Evolutionary conservation across 35 echinoderm and acorn worm species (phyloP).

Genomic region (Apostichopus californicus): DNA sequence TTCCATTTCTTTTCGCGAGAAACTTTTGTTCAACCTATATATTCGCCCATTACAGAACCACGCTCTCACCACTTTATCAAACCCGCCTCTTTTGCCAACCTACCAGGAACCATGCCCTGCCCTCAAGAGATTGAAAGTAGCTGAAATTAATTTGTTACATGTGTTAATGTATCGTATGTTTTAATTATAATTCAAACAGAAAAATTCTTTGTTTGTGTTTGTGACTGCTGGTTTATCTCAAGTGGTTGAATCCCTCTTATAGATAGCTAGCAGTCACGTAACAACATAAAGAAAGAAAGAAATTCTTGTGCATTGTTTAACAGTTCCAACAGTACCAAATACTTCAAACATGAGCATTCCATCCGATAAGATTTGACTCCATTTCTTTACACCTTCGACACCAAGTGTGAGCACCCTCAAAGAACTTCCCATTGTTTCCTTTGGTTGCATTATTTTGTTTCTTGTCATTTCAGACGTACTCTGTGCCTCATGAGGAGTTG

Average conservation of each 20-base stretch:
- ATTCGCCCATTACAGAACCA: no score
- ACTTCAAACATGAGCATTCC: constrained; percentile 49
- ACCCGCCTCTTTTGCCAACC: no score
- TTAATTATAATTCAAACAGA: neutral
- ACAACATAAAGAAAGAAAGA: no score
- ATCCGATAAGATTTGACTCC: constrained; percentile 50
- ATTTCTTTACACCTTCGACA: constrained; percentile 49
- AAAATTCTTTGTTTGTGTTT: neutral
- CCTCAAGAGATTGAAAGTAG: no score
- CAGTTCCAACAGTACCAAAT: constrained; percentile 31
- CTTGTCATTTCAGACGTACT: neutral
- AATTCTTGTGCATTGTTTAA: neutral
- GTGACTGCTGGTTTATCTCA: neutral
- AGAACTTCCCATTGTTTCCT: neutral
- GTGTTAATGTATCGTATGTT: no score
- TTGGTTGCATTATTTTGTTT: neutral
- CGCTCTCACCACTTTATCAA: no score
- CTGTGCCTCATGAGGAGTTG: neutral
- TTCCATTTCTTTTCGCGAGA: no score
- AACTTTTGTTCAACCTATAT: no score
- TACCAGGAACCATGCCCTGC: no score
- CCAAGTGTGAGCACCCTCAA: constrained; percentile 34
- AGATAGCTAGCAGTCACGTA: no score
- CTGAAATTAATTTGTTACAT: no score
- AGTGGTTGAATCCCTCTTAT: no score